Base-by-base conservation (phyloP, 2,797 vertebrate species). In the Huso huso region DNA sequence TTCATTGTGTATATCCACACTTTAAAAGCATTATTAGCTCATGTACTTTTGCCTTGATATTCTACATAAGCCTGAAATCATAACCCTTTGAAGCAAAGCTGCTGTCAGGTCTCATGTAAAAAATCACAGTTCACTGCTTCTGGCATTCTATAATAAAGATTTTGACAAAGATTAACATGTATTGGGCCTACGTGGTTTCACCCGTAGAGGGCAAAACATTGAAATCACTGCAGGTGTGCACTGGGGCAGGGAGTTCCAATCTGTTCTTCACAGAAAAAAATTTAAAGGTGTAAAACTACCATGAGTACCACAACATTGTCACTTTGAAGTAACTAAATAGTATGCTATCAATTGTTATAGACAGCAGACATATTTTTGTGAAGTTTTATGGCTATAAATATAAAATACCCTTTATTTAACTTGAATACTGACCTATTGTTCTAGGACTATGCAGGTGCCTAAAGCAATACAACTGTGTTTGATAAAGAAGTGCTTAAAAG, bases 181-280 rank as follows among this genome's bases (percentile, higher is more conserved):
- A 84, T 84, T 81, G 80, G 82, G 84, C 80, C 85, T 88, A 78
- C 77, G 79, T 77, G 84, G 82, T 76, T 84, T 84, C 81, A 86
- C 87, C 87, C 85, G 87, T 79, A 86, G 87, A 87, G 83, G 89
- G 89, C 88, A 88, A 87, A 89, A 88, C 86, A 87, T 83, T 78
- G 80, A 85, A 88, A 84, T 87, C 86, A 87, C 87, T 60, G 82
- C 87, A 91, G 90, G 88, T 92, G 87, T 87, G 87, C 90, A 90
- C 90, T 89, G 88, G 90, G 85, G 87, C 87, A 89, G 85, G 87
- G 84, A 90, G 82, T 89, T 78, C 79, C 87, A 91, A 90, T 91
- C 88, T 92, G 89, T 88, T 90, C 82, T 84, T 81, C 74, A 87
- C 87, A 89, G 84, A 65, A 62, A 67, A 63, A 72, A 68, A 69